Conservation (phyloP, 2,113 vertebrate genomes). For the Aptenodytes forsteri region DNA sequence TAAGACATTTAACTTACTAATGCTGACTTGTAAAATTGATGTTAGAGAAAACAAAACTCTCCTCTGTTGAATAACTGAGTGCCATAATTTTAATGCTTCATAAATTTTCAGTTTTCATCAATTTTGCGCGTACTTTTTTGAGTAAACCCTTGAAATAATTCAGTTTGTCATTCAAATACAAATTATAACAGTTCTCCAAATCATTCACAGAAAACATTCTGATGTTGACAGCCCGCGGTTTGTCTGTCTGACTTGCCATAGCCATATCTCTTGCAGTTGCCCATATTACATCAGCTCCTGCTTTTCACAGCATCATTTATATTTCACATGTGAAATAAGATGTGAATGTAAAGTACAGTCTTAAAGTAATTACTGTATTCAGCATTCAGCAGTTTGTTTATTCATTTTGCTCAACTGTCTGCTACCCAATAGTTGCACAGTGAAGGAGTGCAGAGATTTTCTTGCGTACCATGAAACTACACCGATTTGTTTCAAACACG, state of each 20-base stretch:
- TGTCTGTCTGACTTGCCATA: neutral
- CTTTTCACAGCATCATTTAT: neutral
- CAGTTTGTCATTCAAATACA: neutral
- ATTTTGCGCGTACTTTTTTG: neutral
- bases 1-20: neutral
- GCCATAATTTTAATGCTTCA: neutral
- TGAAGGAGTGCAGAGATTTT: neutral
- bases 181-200: neutral
- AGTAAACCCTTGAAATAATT: neutral
- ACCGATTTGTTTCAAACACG: neutral
- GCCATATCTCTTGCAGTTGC: neutral
- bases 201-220: neutral
- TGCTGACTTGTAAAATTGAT: neutral
- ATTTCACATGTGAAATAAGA: neutral
- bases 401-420: neutral
- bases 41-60: neutral
- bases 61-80: neutral
- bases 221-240: neutral
- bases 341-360: neutral
- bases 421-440: neutral
- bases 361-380: neutral
- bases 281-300: neutral
- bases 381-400: neutral
- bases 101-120: neutral
- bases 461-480: neutral